phyloP scores from a whole-genome alignment of 2,888 invertebrate species.

The Tolmerus cingulatus region DNA sequence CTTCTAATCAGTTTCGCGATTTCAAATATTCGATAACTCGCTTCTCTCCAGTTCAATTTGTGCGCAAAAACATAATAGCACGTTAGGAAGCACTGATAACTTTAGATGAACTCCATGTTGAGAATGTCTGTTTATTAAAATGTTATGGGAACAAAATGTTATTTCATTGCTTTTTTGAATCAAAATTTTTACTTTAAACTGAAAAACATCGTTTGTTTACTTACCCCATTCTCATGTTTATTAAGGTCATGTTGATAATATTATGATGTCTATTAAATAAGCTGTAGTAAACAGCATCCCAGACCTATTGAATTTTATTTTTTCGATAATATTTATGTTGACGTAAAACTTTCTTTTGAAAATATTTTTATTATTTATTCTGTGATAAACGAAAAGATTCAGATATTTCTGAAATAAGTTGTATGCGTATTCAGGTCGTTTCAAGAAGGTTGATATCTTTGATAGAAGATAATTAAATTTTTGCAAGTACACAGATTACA shows the following conservation, averaged over 20 bases:
- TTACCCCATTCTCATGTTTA: not conserved
- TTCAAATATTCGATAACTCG: not conserved
- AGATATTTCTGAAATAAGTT: too few relatives aligned
- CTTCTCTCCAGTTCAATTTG: not conserved
- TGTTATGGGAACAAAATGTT: not conserved
- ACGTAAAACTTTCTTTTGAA: not conserved
- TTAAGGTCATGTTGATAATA: not conserved
- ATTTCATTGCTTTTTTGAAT: not conserved
- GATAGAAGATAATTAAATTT: too few relatives aligned
- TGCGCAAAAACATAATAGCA: not conserved
- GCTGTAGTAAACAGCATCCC: not conserved
- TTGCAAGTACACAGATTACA: too few relatives aligned
- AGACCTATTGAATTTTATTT: not conserved
- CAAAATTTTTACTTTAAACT: not conserved
- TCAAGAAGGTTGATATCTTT: not conserved
- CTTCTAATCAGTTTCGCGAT: constrained; percentile 1
- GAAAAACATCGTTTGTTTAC: not conserved
- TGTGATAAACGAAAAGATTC: too few relatives aligned
- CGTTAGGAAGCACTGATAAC: not conserved
- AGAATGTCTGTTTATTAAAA: not conserved
- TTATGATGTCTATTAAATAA: not conserved
- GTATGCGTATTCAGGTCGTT: not conserved
- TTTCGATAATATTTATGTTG: not conserved
- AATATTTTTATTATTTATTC: not conserved
- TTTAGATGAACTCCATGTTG: not conserved